Conservation (phyloP, 35 echinoderm and acorn worm genomes). For the Stichopus chloronotus region DNA sequence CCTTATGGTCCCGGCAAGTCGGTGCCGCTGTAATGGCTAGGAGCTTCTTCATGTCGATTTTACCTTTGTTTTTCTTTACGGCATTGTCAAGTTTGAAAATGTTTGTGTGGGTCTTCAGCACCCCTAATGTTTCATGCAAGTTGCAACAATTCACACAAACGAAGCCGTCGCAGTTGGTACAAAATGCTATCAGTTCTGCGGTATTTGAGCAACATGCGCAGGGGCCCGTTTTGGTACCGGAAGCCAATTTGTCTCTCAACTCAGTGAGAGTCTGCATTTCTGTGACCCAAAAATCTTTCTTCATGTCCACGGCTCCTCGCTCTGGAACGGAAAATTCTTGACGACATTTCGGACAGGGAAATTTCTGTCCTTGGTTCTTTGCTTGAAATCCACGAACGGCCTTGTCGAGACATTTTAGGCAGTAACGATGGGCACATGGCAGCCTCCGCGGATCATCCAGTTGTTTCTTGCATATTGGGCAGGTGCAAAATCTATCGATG, state of each 20-base stretch:
- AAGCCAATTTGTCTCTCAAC: slow-evolving; percentile 37
- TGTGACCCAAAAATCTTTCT: slow-evolving; percentile 36
- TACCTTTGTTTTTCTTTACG: slow-evolving; percentile 23
- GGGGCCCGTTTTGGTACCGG: neutral
- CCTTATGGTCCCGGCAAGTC: slow-evolving; percentile 24
- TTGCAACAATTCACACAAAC: slow-evolving; percentile 46
- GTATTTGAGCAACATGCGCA: slow-evolving; percentile 21
- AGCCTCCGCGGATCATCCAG: slow-evolving; percentile 36
- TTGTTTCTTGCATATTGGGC: slow-evolving; percentile 32
- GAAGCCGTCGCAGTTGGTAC: slow-evolving; percentile 44
- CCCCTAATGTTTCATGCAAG: slow-evolving; percentile 8
- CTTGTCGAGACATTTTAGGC: slow-evolving; percentile 36
- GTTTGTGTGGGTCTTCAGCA: slow-evolving; percentile 26
- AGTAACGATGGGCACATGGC: slow-evolving; percentile 41
- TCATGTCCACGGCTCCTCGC: slow-evolving; percentile 30
- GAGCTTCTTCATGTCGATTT: slow-evolving; percentile 45
- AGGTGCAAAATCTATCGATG: slow-evolving; percentile 34
- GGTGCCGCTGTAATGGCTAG: slow-evolving; percentile 10
- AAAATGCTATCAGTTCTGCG: slow-evolving; percentile 36
- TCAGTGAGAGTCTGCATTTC: slow-evolving; percentile 29
- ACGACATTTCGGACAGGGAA: slow-evolving; percentile 44
- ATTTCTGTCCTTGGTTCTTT: slow-evolving; percentile 8
- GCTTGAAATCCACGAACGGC: slow-evolving; percentile 11
- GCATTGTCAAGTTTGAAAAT: slow-evolving; percentile 45
- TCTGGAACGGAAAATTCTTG: slow-evolving; percentile 4